Evolutionary conservation across 2,888 invertebrate genomes (phyloP).

Genomic region (Lumbricus terrestris): DNA sequence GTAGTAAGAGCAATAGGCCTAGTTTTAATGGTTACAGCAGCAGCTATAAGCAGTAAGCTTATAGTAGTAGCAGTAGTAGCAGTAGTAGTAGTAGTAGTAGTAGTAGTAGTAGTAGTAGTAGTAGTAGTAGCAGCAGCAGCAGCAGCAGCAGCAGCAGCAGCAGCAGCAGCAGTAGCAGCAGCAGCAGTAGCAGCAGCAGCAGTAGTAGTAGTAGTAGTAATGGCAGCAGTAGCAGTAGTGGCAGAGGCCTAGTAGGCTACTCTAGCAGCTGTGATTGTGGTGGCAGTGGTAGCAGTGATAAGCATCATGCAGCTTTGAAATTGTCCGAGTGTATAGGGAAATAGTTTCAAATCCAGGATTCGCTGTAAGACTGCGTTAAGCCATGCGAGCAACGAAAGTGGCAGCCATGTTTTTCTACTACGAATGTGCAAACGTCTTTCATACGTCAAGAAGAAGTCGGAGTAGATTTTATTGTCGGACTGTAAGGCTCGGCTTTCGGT

Average conservation of each 20-base stretch:
- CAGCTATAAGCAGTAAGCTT: too few relatives aligned
- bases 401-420: background rate
- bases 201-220: too few relatives aligned
- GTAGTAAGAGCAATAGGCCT: too few relatives aligned
- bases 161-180: background rate
- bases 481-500: background rate
- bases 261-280: too few relatives aligned
- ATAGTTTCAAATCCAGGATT: background rate
- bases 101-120: too few relatives aligned
- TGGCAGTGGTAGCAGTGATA: background rate
- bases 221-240: background rate
- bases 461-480: background rate
- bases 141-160: too few relatives aligned
- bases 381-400: background rate
- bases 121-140: too few relatives aligned
- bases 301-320: too few relatives aligned
- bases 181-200: background rate
- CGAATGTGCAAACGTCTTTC: background rate
- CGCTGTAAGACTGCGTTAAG: background rate
- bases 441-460: background rate
- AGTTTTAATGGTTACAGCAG: too few relatives aligned
- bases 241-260: too few relatives aligned
- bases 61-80: too few relatives aligned
- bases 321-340: background rate
- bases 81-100: too few relatives aligned